Percentiles rank a stretch among this genome's conserved stretches.
phyloP scores from a whole-genome alignment of 2,888 invertebrate genomes.

The Baronia brevicornis region DNA sequence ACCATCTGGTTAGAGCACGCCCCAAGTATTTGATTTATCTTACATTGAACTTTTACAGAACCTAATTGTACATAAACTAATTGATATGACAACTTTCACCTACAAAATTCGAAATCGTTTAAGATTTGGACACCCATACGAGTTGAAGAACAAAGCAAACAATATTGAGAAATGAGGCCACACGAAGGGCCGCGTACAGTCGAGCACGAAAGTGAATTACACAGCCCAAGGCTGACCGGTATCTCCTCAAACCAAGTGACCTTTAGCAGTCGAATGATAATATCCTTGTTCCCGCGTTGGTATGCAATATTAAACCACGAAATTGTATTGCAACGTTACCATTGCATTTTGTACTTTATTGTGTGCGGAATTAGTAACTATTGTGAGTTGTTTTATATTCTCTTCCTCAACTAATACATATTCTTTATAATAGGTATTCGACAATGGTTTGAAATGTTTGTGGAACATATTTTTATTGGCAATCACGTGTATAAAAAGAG shows the following conservation, averaged over 20 bases:
- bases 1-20: no score
- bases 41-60: no score
- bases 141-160: slow-evolving; percentile 46
- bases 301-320: slow-evolving; percentile 46
- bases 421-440: slow-evolving; percentile 7
- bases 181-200: slow-evolving; percentile 57
- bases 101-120: slow-evolving; percentile 8
- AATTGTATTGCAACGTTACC: slow-evolving; percentile 27
- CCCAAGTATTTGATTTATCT: no score
- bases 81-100: no score
- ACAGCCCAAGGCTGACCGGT: slow-evolving; percentile 69
- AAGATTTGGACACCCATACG: slow-evolving; percentile 15
- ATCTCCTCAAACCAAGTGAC: slow-evolving; percentile 69
- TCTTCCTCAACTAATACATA: slow-evolving; percentile 7
- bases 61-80: no score
- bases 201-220: slow-evolving; percentile 68
- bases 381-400: not conserved
- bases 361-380: not conserved
- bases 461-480: slow-evolving; percentile 7
- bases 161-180: slow-evolving; percentile 64
- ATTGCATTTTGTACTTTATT: slow-evolving; percentile 3
- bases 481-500: slow-evolving; percentile 7
- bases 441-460: slow-evolving; percentile 13
- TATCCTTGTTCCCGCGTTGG: slow-evolving; percentile 64
- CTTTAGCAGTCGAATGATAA: slow-evolving; percentile 64